Evolutionary conservation across 2,888 invertebrate species (phyloP), one percentile per base, ranked within the genome.

Genomic region (Scelioninae gen. 1): DNA sequence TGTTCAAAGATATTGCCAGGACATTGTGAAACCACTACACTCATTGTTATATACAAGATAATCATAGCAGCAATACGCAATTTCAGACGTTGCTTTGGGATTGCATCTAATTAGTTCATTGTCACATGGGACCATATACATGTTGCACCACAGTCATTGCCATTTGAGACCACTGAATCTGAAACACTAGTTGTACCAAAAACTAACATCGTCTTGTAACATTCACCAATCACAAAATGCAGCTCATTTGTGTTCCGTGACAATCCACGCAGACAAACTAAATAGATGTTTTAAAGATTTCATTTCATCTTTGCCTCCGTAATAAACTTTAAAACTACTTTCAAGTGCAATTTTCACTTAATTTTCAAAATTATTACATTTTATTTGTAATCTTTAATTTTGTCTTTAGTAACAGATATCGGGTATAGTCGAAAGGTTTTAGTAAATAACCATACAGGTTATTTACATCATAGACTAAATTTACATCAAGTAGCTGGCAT

Each of bases 31-130:
- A 53, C 51, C 45, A 32, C 51, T 32, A 15, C 31, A 32, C 49
- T 63, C 60, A 72, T 62, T 72, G 45, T 72, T 53, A 32, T 53
- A 72, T 34, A 62, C n/a, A n/a, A 51, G 53, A 62, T 62, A 72
- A 62, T 71, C 45, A 56, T 51, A 74, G 68, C 56, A 63, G 68
- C 55, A 72, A 79, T 72, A 79, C 43, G 40, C 79, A 79, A 72
- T 79, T 66, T 53, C 66, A 60, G 71, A 56, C 72, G 34, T 47
- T 65, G 60, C 60, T 32, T 66, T 66, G 79, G 53, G 66, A 60
- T 66, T 66, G 58, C 58, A 58, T 72, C 65, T 79, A 79, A 79
- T 79, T 79, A 79, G 72, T 65, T 66, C 71, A 66, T 72, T 72
- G 79, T 79, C 66, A 38, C 51, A 31, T 38, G 58, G 72, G 72